Conservation (phyloP, 2,113 vertebrate genomes). For the Paratilapia polleni region DNA sequence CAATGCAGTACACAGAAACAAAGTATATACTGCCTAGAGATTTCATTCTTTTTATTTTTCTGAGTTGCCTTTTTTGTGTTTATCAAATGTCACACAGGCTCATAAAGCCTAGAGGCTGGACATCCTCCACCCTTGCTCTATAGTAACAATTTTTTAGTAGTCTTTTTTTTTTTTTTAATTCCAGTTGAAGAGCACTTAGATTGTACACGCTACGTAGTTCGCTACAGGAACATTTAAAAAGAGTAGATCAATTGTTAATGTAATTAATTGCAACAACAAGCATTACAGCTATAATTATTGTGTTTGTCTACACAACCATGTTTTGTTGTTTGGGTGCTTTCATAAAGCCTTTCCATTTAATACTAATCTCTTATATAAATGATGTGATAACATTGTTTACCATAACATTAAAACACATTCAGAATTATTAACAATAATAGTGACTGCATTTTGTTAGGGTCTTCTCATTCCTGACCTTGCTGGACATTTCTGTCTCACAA, state of each 20-base stretch:
- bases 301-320: neutral
- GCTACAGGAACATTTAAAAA: neutral
- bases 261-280: neutral
- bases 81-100: too few species aligned
- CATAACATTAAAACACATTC: neutral
- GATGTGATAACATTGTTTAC: too few species aligned
- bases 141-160: neutral
- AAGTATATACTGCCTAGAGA: neutral
- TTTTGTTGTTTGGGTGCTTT: neutral
- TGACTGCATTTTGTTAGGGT: neutral
- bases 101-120: too few species aligned
- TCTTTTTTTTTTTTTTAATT: neutral
- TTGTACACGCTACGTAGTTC: neutral
- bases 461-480: neutral
- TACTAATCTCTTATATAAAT: neutral
- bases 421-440: neutral
- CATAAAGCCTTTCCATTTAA: neutral
- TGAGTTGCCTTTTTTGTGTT: too few species aligned
- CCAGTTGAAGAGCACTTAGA: neutral
- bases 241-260: neutral
- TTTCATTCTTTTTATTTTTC: neutral
- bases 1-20: neutral
- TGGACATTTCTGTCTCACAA: neutral
- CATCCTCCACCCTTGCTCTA: too few species aligned
- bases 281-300: neutral